phyloP scores from a whole-genome alignment of 92 coral and sea anemone species.

The Phymanthus crucifer region DNA sequence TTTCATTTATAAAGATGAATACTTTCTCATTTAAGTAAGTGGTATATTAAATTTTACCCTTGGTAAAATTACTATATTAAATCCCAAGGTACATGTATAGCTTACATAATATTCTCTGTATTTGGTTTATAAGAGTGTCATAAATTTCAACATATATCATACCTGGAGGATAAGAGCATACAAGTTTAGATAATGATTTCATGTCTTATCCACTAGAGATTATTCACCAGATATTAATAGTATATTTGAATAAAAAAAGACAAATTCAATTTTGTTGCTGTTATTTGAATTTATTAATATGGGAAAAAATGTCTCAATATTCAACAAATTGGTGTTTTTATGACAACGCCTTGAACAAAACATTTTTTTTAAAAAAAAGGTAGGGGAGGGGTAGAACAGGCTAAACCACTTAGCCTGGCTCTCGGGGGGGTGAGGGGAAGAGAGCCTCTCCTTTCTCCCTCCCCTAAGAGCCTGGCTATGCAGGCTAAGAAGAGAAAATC shows the following conservation, averaged over 20 bases:
- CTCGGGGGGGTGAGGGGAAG: no score
- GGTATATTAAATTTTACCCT: not conserved
- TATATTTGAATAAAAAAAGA: conserved; percentile 17
- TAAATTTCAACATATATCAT: not conserved
- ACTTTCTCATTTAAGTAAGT: not conserved
- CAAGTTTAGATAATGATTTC: not conserved
- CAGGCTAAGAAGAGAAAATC: no score
- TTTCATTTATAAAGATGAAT: conserved; percentile 6
- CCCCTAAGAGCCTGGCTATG: no score
- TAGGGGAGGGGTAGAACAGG: no score
- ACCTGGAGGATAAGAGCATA: not conserved
- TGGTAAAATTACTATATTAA: not conserved
- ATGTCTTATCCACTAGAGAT: not conserved
- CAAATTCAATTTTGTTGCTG: not conserved
- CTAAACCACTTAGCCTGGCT: no score
- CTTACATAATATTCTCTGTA: not conserved
- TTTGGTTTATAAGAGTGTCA: conserved; percentile 5
- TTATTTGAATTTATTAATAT: not conserved
- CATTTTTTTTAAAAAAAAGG: no score
- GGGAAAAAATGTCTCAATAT: not conserved
- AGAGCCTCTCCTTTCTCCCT: no score
- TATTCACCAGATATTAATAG: conserved; percentile 1
- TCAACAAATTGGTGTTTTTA: no score
- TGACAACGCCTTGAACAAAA: no score
- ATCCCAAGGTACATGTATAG: not conserved